Evolutionary conservation across 2,888 invertebrate species (phyloP), one percentile per base, ranked within the genome.

Genomic region (Cancer borealis): DNA sequence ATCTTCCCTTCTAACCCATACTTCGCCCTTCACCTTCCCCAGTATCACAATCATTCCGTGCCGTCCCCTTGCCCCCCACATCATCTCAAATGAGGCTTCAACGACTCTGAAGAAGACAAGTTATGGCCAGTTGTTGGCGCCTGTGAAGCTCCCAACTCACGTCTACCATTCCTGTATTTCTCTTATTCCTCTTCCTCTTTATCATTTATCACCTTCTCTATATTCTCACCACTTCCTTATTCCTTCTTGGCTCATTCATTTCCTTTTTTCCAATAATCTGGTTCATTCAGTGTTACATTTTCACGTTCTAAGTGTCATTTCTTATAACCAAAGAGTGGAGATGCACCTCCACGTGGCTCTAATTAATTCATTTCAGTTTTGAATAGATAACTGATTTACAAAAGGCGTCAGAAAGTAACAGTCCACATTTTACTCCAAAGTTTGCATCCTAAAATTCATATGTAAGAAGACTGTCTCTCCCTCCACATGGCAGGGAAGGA

Each of bases 51-150:
- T 84, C 39, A 84, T 30, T 30, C 84, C 12, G 12, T 4, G 84
- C 39, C 84, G 84, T 84, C 84, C 84, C 84, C 84, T 30, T n/a
- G 84, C 14, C 84, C 84, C 84, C 84, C 84, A 84, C 84, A 84
- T 84, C 84, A 84, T 39, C 30, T 21, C 3, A 12, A 84, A 84
- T 30, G 84, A 84, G 84, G 30, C 84, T 84, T 30, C 39, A 39
- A 84, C 84, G 84, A 84, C 84, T 84, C 84, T 84, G 84, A 84
- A 39, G 84, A 84, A 84, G 84, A 84, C 84, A 84, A 84, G 39
- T 84, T 84, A 84, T 84, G 84, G 39, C 30, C 17, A 8, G 39
- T 84, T 30, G 84, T 84, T 84, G 84, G 84, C 84, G 84, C 84
- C 84, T 84, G 39, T 14, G 84, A 84, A 84, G 84, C 39, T 39